Base-by-base conservation (phyloP, 2,797 vertebrate species). In the Leptatherina wallacei region DNA sequence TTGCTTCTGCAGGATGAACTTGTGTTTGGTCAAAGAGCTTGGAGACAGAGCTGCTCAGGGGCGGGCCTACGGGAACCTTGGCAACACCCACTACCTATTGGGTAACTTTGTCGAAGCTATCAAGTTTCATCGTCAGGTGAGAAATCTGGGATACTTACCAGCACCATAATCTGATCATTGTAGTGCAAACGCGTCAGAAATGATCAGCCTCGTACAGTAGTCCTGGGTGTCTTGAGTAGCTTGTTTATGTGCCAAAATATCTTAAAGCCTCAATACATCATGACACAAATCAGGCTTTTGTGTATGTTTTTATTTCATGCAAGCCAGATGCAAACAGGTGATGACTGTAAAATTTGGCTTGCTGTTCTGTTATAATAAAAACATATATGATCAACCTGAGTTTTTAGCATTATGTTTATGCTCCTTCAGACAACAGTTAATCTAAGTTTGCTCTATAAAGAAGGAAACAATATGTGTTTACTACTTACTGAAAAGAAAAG, bases 51-150 rank as follows among this genome's bases (percentile, higher is more conserved):
- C 97, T 0, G 98, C 98, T 0, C 98, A 98, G 90, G 98, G 98
- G 49, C 92, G 98, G 47, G 97, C 97, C 4, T 99, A 95, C 0
- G 98, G 98, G 69, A 99, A 99, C 90, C 95, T 99, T 0, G 98
- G 98, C 61, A 99, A 99, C 92, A 98, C 97, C 12, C 97, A 99
- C 78, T 99, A 99, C 76, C 83, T 99, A 42, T 93, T 99, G 33
- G 97, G 98, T 63, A 97, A 99, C 91, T 99, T 98, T 88, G 91
- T 92, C 0, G 97, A 99, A 85, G 98, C 98, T 1, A 95, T 97
- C 0, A 92, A 95, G 86, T 99, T 99, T 86, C 98, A 99, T 87
- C 95, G 96, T 75, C 97, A 99, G 97, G 98, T 99, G 85, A 93
- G 91, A 32, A 61, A 59, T 42, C 22, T 30, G 7, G n/a, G 27